Evolutionary conservation across 2,113 vertebrate genomes (phyloP), one percentile per base, ranked within the genome.

Genomic region (Polyodon spathula): DNA sequence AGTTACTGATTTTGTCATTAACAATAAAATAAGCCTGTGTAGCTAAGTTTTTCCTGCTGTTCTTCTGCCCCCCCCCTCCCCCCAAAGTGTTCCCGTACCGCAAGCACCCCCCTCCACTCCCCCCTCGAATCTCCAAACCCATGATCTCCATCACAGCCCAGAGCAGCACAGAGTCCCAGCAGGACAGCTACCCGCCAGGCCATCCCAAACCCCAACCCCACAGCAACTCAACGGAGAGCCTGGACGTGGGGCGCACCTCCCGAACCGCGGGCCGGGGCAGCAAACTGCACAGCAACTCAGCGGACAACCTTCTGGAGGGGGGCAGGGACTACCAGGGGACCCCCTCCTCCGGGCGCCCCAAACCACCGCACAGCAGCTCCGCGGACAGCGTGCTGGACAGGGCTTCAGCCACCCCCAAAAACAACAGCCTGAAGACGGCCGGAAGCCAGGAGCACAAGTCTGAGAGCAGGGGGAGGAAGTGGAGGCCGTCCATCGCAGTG

Each of bases 91-190:
- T 98, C 84, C 92, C 91, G 73, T 95, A 96, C 81, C 84, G 93
- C 78, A 97, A 97, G 90, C 93, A 89, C 75, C 93, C 93, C 71
- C 93, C 95, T 79, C 93, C 94, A 61, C 91, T 97, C 71, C 95
- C 95, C 53, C 88, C 92, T 77, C 92, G 95, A 81, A 94, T 93
- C 88, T 90, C 93, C 84, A 97, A 96, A 76, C 95, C 95, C 71
- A 90, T 92, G 63, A 93, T 97, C 71, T 95, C 94, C 0, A 89
- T 98, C 76, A 93, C 94, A 37, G 92, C 94, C 41, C 95, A 98
- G 86, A 97, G 95, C 89, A 97, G 94, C 85, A 97, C 93, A 0
- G 94, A 98, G 77, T 98, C 95, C 60, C 90, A 93, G 69, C 95
- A 96, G 7, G 94, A 98, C 58, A 88, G 85, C 66, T 98, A 94